Evolutionary conservation across 1,140 invertebrate genomes (phyloP), one percentile per base, ranked within the genome.

Genomic region (Cyclina sinensis): DNA sequence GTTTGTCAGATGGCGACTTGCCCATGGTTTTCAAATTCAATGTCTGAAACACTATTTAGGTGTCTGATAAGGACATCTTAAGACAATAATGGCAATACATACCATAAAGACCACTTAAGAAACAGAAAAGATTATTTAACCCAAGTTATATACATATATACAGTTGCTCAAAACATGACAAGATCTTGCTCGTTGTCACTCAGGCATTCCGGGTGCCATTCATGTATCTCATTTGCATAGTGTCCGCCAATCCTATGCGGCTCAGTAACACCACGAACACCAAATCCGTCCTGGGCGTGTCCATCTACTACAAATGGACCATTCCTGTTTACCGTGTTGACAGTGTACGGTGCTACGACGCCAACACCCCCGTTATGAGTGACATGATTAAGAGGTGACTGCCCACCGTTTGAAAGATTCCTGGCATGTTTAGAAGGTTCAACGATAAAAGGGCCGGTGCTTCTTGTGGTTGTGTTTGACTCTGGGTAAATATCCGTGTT

Each of bases 241-340:
- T 70, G 62, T 12, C 37, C 65, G 3, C 18, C 62, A 3, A 18
- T 43, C 0, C 24, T 18, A 1, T 18, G 59, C 0, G 18, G 24
- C 12, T 70, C 48, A 9, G 39, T 24, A 4, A 65, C n/a, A 32
- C 21, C 32, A 35, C 37, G 54, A 18, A 16, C 48, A 24, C 1
- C 21, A 14, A 18, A 57, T 37, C 46, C 32, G 1, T 57, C 82
- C 16, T 84, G 37, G 27, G 43, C 21, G 24, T 68, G 84, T 1
- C 85, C 85, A 37, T 87, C 85, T 11, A 87, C 74, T 14, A 87
- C 46, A 43, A 48, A 87, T 11, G 85, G 85, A 43, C 85, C 85
- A 48, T 54, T 87, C 78, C 73, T 87, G 21, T 65, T 57, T 24
- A 86, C 78, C 9, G 84, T 68, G 24, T 87, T 78, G 9, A 87